Evolutionary conservation across 2,113 vertebrate genomes (phyloP).

Genomic region (Hyla sarda): DNA sequence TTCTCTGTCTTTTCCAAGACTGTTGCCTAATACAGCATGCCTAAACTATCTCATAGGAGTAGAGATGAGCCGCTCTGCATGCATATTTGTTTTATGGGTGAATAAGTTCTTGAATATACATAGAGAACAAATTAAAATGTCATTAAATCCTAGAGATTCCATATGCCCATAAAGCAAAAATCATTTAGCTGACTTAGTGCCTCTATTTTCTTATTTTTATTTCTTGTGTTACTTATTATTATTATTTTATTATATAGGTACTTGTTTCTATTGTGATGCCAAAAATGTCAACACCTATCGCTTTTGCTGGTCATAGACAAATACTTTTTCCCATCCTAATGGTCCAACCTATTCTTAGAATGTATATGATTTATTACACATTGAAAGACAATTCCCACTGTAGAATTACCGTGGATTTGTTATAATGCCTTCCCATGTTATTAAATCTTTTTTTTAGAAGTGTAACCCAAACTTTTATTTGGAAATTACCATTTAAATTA

Average conservation of each 20-base stretch:
- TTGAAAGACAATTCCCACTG: neutral
- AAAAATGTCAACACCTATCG: neutral
- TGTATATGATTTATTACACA: neutral
- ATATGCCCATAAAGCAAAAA: conserved; percentile 53
- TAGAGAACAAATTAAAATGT: conserved; percentile 29
- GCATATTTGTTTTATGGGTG: conserved; percentile 46
- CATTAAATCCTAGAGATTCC: conserved; percentile 19
- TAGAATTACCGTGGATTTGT: too few species aligned
- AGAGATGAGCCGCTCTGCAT: conserved; percentile 44
- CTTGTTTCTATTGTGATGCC: neutral
- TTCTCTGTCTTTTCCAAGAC: neutral
- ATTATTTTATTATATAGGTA: neutral
- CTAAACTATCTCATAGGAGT: conserved; percentile 23
- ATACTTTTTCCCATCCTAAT: neutral
- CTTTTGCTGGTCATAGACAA: neutral
- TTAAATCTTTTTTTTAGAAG: too few species aligned
- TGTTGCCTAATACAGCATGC: conserved; percentile 35
- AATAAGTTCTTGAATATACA: conserved; percentile 37
- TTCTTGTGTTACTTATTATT: neutral
- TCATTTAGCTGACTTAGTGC: conserved; percentile 28
- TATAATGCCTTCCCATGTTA: neutral
- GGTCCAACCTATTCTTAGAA: too few species aligned
- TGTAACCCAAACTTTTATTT: too few species aligned
- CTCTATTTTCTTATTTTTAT: neutral
- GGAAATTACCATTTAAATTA: neutral